Evolutionary conservation across 2,113 vertebrate genomes (phyloP), one percentile per base, ranked within the genome.

Genomic region (Coptodon rendalli): DNA sequence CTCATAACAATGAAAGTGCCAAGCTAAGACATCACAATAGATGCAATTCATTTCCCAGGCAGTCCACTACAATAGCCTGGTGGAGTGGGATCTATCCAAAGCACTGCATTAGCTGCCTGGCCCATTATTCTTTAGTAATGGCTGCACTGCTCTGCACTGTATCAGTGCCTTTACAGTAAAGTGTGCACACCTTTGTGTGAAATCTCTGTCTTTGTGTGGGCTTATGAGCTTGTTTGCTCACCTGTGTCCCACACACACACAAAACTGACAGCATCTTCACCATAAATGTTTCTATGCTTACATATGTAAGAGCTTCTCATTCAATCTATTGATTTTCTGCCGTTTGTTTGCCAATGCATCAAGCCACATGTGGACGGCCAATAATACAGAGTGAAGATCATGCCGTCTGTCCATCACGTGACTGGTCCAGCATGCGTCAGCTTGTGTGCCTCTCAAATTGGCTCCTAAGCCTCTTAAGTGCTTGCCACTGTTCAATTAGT

Each of bases 381-480:
- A 91, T 92, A 87, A 91, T 7, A 82, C 88, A 83, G 54, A 87
- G 88, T 14, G 84, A 76, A 93, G 92, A 93, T 93, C 94, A 93
- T 83, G 84, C 91, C 89, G 90, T 93, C 92, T 92, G 90, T 94
- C 87, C 73, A 19, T 95, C 95, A 95, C 84, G 85, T 92, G 92
- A 92, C 84, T 52, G 29, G 82, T 89, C 86, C 83, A 90, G 86
- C 85, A 22, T 92, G 91, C 83, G 73, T 94, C 93, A 93, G 90
- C 91, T 80, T 84, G 86, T 86, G 91, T 91, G 87, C 86, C 84
- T 88, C 92, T 63, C 87, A 95, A 95, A 96, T 95, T 95, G 94
- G 93, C 92, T 95, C 87, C 93, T 95, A 95, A 96, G 94, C 94
- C 91, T 95, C 94, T 96, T 95, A 95, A 94, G 95, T 93, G 91